These are phyloP conservation scores for Nycteola revayana DNA, from an alignment of 2,888 invertebrate species.

Conservation along the genomic window DNA sequence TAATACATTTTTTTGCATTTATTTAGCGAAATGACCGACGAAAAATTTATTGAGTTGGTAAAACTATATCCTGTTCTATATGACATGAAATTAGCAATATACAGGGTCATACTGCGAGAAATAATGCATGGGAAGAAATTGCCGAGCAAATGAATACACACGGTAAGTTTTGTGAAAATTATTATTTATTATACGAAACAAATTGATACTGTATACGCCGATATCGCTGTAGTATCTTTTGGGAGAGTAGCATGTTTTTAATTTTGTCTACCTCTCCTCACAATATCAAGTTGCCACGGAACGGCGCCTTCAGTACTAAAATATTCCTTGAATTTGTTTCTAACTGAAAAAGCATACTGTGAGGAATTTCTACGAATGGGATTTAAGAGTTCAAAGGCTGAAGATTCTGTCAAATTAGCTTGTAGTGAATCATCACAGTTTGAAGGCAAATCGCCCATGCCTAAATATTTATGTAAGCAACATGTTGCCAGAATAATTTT, in stretches of 20 bases:
- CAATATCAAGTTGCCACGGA: background rate
- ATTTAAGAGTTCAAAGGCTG: no score
- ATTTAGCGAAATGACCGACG: no score
- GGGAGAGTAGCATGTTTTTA: no score
- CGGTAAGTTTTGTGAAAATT: background rate
- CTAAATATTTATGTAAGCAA: conserved; percentile 9
- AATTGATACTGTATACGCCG: no score
- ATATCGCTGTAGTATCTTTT: no score
- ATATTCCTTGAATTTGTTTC: background rate
- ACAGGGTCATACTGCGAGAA: no score
- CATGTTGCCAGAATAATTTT: conserved; percentile 7
- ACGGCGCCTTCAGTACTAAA: background rate
- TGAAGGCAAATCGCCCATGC: conserved; percentile 4
- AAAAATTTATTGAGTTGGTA: no score
- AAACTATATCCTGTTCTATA: no score
- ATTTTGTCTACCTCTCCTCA: no score
- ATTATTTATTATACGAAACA: background rate
- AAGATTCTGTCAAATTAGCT: conserved; percentile 1
- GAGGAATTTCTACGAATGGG: no score
- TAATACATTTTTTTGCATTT: no score
- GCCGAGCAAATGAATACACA: background rate
- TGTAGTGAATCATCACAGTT: conserved; percentile 7
- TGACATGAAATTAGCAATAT: no score
- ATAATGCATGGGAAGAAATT: conserved; percentile 11
- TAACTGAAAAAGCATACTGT: background rate